Base-by-base conservation (phyloP, 1,140 invertebrate species). In the Oedothorax gibbosus region DNA sequence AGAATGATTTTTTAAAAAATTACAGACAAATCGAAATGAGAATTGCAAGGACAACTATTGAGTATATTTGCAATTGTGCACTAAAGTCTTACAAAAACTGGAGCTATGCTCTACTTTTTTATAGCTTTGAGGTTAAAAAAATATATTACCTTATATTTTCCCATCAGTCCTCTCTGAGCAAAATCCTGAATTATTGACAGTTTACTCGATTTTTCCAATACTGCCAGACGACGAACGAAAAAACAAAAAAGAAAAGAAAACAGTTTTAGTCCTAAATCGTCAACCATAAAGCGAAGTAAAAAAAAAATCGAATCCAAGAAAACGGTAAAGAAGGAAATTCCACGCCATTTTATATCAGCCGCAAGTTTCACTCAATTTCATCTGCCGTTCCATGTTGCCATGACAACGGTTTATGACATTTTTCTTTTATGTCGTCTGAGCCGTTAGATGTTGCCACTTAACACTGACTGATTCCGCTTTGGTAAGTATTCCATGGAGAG, bases 311-410 rank as follows among this genome's bases (percentile, higher is more conserved):
- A 8, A 65, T 12, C 50, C 50, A 77, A 14, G 14, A 15, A 65
- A n/a, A 49, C 35, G 75, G 35, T 35, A 35, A 35, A 35, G 35
- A 35, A 75, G 21, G 18, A 57, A 71, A 71, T 56, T 56, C 57
- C 35, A 35, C 20, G 53, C 5, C 53, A 51, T 82, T 82, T 82
- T 82, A 73, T 65, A 69, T 60, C 20, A 82, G 71, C 81, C 81
- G 57, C 81, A 84, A 68, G 57, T 84, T 84, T 84, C 81, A 84
- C 81, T 84, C 81, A 84, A 84, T 84, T 84, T 84, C 81, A 76
- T 73, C 72, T 57, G 49, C 35, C 56, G 68, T 73, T 73, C 50
- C 21, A 56, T 5, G 80, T 82, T 69, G 64, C 81, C 57, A 84
- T 84, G 62, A 72, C 8, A 66, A 84, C 35, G 60, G 57, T 66